phyloP scores from a whole-genome alignment of 2,797 vertebrate genomes.

The Phataginus tricuspis region DNA sequence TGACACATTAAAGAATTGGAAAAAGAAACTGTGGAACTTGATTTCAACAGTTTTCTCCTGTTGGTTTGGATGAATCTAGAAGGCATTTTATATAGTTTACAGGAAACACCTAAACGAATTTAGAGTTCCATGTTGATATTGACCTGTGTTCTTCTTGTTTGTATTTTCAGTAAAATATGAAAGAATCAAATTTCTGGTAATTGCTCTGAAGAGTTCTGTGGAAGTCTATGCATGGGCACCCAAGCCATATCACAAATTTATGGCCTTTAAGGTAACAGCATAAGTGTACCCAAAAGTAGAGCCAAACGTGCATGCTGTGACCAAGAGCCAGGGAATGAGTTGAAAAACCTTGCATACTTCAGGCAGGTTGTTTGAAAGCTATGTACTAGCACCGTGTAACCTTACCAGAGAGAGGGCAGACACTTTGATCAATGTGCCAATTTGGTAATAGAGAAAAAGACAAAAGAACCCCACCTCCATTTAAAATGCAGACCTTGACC shows the following conservation, averaged over 20 bases:
- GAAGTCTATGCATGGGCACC: constrained; percentile 96
- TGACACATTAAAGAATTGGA: background rate
- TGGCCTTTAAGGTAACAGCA: constrained; percentile 93
- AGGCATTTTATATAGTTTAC: background rate
- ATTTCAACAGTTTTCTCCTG: background rate
- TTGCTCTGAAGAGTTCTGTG: constrained; percentile 94
- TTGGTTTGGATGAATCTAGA: background rate
- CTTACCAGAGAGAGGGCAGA: background rate
- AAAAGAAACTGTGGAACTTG: background rate
- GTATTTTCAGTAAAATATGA: constrained; percentile 92
- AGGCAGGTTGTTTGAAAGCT: background rate
- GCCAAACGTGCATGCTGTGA: background rate
- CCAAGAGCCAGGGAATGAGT: background rate
- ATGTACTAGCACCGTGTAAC: background rate
- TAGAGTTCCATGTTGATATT: constrained; percentile 41
- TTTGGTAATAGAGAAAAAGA: background rate
- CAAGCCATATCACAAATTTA: constrained; percentile 95
- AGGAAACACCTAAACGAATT: background rate
- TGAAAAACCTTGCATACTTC: background rate
- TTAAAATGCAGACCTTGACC: background rate
- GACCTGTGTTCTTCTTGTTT: constrained; percentile 56
- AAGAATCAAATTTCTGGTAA: constrained; percentile 94
- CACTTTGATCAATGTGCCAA: background rate
- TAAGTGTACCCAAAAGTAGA: background rate
- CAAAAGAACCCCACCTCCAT: background rate